Conservation (phyloP, 2,797 vertebrate species). For the Tokudaia muenninki region DNA sequence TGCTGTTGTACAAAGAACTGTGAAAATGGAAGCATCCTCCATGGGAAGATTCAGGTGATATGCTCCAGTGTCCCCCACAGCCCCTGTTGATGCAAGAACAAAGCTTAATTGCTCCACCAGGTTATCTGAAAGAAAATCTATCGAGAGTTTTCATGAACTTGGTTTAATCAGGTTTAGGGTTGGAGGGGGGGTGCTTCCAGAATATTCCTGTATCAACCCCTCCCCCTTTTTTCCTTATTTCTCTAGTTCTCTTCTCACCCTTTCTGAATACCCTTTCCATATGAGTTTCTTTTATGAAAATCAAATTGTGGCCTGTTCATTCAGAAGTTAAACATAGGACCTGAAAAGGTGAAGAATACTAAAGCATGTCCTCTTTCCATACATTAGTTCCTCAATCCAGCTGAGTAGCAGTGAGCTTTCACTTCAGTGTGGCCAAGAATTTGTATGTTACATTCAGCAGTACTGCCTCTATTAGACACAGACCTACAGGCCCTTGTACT, state of each 20-base stretch:
- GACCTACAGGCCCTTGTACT: not conserved
- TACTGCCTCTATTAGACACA: not conserved
- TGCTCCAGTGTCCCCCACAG: not conserved
- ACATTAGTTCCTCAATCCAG: not conserved
- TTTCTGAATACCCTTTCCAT: not conserved
- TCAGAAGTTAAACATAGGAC: not conserved
- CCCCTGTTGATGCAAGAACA: not conserved
- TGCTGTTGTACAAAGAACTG: not conserved
- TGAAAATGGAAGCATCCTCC: not conserved
- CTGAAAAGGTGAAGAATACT: not conserved
- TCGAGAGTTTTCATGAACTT: not conserved
- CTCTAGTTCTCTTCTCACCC: not conserved
- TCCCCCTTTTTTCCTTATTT: not conserved
- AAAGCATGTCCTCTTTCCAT: not conserved
- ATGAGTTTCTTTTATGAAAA: not conserved
- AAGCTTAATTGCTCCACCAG: not conserved
- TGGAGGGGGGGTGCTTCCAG: not conserved
- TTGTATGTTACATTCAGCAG: not conserved
- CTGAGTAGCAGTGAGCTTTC: not conserved
- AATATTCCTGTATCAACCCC: not conserved
- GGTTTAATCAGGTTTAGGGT: not conserved
- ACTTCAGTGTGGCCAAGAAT: not conserved
- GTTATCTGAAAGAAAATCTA: not conserved
- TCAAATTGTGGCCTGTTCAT: not conserved
- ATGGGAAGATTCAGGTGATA: not conserved